A percentile compares a stretch with the other conserved stretches of the same genome.
Evolutionary conservation across 2,888 invertebrate species (phyloP).

Genomic region (Brachycybe producta): DNA sequence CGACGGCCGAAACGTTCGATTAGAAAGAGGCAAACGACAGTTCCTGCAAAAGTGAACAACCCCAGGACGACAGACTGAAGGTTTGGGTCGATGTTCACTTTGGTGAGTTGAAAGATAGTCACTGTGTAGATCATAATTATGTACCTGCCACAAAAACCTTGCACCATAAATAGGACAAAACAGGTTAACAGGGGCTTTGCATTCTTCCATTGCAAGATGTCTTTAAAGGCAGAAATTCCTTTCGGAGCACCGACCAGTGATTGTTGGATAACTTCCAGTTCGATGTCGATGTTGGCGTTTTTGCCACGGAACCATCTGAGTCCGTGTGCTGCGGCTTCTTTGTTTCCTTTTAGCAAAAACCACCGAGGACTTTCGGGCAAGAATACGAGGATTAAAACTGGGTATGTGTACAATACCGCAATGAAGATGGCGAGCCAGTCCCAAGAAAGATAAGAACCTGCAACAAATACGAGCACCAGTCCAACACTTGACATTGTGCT

Average conservation of each 20-base stretch:
- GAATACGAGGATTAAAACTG: constrained; percentile 60
- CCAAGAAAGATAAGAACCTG: constrained; percentile 70
- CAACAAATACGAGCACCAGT: constrained; percentile 57
- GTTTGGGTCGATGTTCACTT: constrained; percentile 44
- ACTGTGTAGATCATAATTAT: constrained; percentile 67
- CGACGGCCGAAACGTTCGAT: constrained; percentile 71
- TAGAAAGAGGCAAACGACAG: constrained; percentile 57
- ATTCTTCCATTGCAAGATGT: constrained; percentile 54
- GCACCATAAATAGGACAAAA: constrained; percentile 83
- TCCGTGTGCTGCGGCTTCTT: constrained; percentile 59
- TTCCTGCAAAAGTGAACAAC: constrained; percentile 63
- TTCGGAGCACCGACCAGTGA: no score
- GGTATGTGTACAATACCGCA: constrained; percentile 59
- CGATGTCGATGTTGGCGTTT: constrained; percentile 59
- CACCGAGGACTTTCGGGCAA: constrained; percentile 81
- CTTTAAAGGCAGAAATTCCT: constrained; percentile 34
- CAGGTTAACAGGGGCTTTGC: constrained; percentile 66
- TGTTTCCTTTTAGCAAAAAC: constrained; percentile 31
- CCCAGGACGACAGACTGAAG: constrained; percentile 66
- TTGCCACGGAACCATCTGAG: constrained; percentile 71
- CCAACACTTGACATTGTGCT: constrained; percentile 78
- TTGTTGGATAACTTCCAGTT: constrained; percentile 58
- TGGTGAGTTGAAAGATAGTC: constrained; percentile 57
- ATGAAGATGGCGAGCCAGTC: constrained; percentile 64
- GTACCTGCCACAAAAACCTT: constrained; percentile 75